Evolutionary conservation across 2,888 invertebrate species (phyloP), one percentile per base, ranked within the genome.

Genomic region (Harpalus rufipes): DNA sequence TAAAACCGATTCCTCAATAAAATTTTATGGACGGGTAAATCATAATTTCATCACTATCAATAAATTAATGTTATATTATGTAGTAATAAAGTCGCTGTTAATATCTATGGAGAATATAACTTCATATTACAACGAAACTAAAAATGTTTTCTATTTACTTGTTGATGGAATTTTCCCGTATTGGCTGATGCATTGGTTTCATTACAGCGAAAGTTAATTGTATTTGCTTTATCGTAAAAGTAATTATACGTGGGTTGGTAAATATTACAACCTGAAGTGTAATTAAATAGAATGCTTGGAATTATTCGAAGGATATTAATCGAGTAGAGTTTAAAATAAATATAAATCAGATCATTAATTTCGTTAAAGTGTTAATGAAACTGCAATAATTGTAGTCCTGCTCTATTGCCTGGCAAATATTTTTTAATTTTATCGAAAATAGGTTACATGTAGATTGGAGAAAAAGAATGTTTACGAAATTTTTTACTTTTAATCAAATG

Each of bases 1-100:
- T 59, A 14, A 16, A 59, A 1, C n/a, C 14, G 14, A 68, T 32
- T 7, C 68, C 25, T 21, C n/a, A n/a, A 39, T 68, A 68, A 39
- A 68, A 68, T 68, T 68, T 68, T 68, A 68, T 68, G 68, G 14
- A 68, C n/a, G n/a, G n/a, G 16, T 68, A 68, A 68, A 68, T 68
- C 32, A 68, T 68, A 68, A n/a, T 68, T 32, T 10, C 61, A 61
- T 61, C 61, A 63, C 68, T 68, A 14, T 39, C 68, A 68, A 68
- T 68, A 68, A 65, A 68, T 68, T 39, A 10, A 14, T 5, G 68
- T 39, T 14, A 32, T 39, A 7, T 68, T 25, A 68, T 7, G 14
- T 14, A 10, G 32, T 32, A 39, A 39, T 68, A 68, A 68, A 68
- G 4, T 32, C 14, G 32, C 12, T 65, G 8, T 63, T 63, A 63